These are phyloP conservation scores for Nymphalis urticae DNA, from an alignment of 2,888 invertebrate species.

Conservation along the genomic window DNA sequence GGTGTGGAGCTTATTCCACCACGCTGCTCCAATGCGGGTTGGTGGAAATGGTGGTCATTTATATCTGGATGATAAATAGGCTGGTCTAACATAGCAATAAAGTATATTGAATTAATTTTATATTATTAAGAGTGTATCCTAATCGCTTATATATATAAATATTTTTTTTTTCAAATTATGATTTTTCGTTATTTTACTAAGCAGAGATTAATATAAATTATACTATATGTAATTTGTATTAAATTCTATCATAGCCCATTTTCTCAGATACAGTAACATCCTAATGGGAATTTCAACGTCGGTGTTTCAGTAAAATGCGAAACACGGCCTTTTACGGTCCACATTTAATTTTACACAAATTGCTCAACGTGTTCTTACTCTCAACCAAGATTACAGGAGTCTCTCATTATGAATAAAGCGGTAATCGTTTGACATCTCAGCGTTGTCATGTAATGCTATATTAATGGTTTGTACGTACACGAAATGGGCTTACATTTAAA, in stretches of 20 bases:
- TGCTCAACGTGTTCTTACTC: slow-evolving; percentile 43
- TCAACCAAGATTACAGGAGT: slow-evolving; percentile 41
- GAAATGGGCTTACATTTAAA: slow-evolving; percentile 7
- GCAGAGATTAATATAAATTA: too few relatives aligned
- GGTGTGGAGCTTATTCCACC: too few relatives aligned
- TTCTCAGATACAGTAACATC: background rate
- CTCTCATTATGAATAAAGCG: slow-evolving; percentile 42
- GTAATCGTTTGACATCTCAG: slow-evolving; percentile 30
- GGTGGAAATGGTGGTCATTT: too few relatives aligned
- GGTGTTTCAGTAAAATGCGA: slow-evolving; percentile 37
- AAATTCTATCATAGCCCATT: background rate
- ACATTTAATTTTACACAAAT: slow-evolving; percentile 48
- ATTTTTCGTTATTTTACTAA: too few relatives aligned
- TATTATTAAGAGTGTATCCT: too few relatives aligned
- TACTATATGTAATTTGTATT: background rate
- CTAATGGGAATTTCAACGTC: slow-evolving; percentile 14
- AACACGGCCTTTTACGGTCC: slow-evolving; percentile 40
- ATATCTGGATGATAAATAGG: too few relatives aligned
- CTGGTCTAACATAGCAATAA: too few relatives aligned
- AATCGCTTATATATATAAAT: too few relatives aligned
- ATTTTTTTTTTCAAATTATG: too few relatives aligned
- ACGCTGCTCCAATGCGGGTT: too few relatives aligned
- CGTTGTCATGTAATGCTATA: slow-evolving; percentile 16
- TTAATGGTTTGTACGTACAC: slow-evolving; percentile 22
- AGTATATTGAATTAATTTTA: too few relatives aligned